Conservation (phyloP, 2,113 vertebrate genomes). For the Neolamprologus brichardi region DNA sequence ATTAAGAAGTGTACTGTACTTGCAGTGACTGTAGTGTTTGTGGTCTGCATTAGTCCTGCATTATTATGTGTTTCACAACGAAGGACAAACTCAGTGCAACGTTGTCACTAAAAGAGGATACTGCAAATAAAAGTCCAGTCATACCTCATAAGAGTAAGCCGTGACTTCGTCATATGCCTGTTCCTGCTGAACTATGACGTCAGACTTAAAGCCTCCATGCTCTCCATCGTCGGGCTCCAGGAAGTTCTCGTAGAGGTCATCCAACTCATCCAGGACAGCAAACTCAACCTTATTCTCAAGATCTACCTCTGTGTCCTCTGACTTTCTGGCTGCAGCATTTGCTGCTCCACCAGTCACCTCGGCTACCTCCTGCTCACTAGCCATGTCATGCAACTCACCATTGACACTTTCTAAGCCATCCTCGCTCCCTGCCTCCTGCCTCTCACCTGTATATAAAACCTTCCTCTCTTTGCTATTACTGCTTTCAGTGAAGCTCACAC, state of each 20-base stretch:
- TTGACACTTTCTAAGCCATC: slow-evolving; percentile 76
- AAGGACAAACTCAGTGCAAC: background rate
- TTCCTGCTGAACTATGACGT: slow-evolving; percentile 89
- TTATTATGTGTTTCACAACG: background rate
- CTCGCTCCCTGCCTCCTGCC: slow-evolving; percentile 73
- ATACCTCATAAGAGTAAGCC: slow-evolving; percentile 91
- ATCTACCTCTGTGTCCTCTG: slow-evolving; percentile 82
- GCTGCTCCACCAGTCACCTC: slow-evolving; percentile 65
- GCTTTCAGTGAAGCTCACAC: slow-evolving; percentile 92
- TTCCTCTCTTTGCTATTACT: slow-evolving; percentile 94
- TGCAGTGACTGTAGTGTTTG: background rate
- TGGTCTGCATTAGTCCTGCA: background rate
- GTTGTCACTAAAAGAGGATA: background rate
- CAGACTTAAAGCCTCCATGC: slow-evolving; percentile 86
- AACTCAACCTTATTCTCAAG: slow-evolving; percentile 97
- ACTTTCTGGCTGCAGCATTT: slow-evolving; percentile 66
- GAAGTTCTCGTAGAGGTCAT: slow-evolving; percentile 95
- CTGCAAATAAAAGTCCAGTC: slow-evolving; percentile 14
- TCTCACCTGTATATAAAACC: slow-evolving; percentile 89
- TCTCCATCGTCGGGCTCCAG: slow-evolving; percentile 87
- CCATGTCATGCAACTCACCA: slow-evolving; percentile 83
- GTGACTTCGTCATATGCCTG: slow-evolving; percentile 86
- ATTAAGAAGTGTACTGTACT: background rate
- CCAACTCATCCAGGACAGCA: slow-evolving; percentile 95
- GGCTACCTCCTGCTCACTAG: slow-evolving; percentile 61